Evolutionary conservation across 2,888 invertebrate genomes (phyloP).

Genomic region (Macrophya annulata): DNA sequence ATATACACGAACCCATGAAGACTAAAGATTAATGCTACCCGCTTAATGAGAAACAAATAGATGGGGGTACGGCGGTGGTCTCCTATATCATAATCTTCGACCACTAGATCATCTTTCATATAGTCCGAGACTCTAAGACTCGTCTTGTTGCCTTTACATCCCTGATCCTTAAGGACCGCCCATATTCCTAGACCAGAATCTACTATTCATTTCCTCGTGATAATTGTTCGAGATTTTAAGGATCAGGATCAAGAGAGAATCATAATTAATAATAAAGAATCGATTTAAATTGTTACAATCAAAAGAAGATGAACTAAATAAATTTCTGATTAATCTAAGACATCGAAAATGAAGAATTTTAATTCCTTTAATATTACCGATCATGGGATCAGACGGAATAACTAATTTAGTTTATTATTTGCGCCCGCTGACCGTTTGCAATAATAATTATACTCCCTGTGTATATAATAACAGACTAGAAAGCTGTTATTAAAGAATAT

Average conservation of each 20-base stretch:
- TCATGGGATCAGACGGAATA: neutral
- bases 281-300: neutral
- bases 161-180: conserved; percentile 16
- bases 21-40: conserved; percentile 74
- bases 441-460: conserved; percentile 12
- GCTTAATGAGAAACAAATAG: conserved; percentile 78
- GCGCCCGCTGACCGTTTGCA: conserved; percentile 12
- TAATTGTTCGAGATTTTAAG: too few relatives aligned
- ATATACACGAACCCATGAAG: neutral
- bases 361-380: neutral
- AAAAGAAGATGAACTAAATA: neutral
- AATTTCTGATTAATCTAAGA: too few relatives aligned
- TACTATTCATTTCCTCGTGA: conserved; percentile 3
- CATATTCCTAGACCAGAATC: neutral
- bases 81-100: conserved; percentile 64
- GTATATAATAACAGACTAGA: conserved; percentile 31
- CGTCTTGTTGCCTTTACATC: conserved; percentile 25
- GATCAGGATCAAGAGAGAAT: neutral
- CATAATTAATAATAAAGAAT: neutral
- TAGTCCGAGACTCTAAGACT: conserved; percentile 25
- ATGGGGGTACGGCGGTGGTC: conserved; percentile 60
- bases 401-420: neutral
- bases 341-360: neutral
- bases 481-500: conserved; percentile 43
- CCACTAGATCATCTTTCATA: conserved; percentile 54